Evolutionary conservation across 1,140 invertebrate species (phyloP), one percentile per base, ranked within the genome.

Genomic region (Diorhabda sublineata): DNA sequence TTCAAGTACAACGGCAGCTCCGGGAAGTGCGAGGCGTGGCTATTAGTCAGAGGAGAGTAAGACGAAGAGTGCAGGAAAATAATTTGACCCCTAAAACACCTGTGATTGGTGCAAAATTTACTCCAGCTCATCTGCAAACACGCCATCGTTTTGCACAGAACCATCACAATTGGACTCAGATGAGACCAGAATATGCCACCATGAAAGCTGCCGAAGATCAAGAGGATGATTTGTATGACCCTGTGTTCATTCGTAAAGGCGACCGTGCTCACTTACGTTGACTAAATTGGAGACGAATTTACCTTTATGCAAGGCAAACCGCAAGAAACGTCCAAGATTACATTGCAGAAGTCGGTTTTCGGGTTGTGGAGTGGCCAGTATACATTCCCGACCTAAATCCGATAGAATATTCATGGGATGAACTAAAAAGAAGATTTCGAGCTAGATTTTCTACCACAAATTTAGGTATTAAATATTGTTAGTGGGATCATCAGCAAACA

Each of bases 1-100:
- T 69, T 64, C 58, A 70, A 61, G 64, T 70, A 64, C 69, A 66
- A 66, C 64, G 44, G 42, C 44, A 70, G 64, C 69, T 70, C 69
- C 66, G 43, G 43, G 8, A 52, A 52, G 45, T 47, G 8, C 5
- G 45, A 47, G 45, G 45, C 5, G 45, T 8, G 45, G 5, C 2
- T 47, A 47, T 47, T 47, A 47, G 45, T 52, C 45, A 52, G 45
- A 6, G 8, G 45, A 52, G 5, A 52, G 45, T 52, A 52, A 52
- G 45, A 52, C 45, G 45, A 52, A 52, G 45, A 52, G 2, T 52
- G 45, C 5, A 52, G 45, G 45, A 52, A 6, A 52, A 52, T 52
- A 52, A 2, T 2, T 9, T 52, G 45, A 52, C 45, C 45, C 45
- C 8, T 52, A 5, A 52, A 52, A 9, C 8, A 52, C 45, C 45